Conservation (phyloP, 92 coral and sea anemone genomes). For the Chrysogorgia sp. region DNA sequence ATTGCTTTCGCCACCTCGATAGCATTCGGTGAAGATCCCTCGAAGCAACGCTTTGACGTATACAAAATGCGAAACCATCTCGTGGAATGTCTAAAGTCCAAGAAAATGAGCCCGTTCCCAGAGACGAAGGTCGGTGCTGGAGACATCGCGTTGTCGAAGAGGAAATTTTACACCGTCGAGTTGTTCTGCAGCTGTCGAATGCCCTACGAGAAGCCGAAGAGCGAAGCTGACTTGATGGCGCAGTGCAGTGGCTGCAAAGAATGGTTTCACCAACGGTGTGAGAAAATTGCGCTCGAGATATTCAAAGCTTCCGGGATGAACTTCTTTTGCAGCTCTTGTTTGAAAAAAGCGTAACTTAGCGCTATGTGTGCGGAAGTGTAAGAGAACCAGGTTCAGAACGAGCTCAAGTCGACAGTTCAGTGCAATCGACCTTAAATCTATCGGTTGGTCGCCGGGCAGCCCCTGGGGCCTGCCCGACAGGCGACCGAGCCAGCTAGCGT, state of each 20-base stretch:
- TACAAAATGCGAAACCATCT: constrained; percentile 41
- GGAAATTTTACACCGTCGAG: constrained; percentile 42
- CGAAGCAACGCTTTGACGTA: constrained; percentile 33
- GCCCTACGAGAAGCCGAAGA: constrained; percentile 51
- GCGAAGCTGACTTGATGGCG: constrained; percentile 43
- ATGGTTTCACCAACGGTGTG: constrained; percentile 43
- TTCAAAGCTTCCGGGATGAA: constrained; percentile 5
- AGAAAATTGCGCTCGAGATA: constrained; percentile 24
- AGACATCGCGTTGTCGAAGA: constrained; percentile 30
- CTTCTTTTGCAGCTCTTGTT: constrained; percentile 15
- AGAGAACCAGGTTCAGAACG: no score
- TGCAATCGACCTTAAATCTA: no score
- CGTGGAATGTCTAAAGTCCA: constrained; percentile 32
- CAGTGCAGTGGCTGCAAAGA: constrained; percentile 41
- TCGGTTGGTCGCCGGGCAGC: no score
- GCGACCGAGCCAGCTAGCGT: no score
- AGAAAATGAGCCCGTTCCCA: constrained; percentile 40
- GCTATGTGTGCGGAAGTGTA: neutral
- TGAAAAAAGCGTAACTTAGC: neutral
- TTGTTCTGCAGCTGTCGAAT: constrained; percentile 57
- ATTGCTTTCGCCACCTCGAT: constrained; percentile 39
- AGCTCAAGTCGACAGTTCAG: no score
- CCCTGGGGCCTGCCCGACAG: no score
- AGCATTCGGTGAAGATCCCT: constrained; percentile 37
- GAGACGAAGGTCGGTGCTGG: constrained; percentile 18